These are phyloP conservation scores for Pycnomerus fuliginosus DNA, from an alignment of 2,888 invertebrate genomes.

Conservation along the genomic window DNA sequence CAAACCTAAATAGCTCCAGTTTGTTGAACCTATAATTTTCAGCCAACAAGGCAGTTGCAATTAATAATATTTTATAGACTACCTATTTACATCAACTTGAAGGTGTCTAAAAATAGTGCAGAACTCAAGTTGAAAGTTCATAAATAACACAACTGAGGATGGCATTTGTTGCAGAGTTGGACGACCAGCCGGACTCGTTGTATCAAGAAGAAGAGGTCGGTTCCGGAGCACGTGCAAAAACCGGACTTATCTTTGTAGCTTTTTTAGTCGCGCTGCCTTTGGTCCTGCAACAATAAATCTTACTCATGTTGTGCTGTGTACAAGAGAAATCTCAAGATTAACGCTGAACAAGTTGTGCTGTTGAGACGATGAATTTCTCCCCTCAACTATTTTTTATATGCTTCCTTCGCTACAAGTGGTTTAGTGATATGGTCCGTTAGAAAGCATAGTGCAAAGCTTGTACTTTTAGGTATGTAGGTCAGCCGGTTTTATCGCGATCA, in stretches of 20 bases:
- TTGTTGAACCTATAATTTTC: too few species aligned
- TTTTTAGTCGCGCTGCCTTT: conserved; percentile 41
- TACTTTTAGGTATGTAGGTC: conserved; percentile 12
- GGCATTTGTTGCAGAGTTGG: conserved; percentile 36
- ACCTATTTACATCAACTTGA: too few species aligned
- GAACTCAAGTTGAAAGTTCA: neutral
- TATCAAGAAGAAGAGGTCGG: conserved; percentile 41
- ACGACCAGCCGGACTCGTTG: conserved; percentile 42
- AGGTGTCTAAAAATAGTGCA: too few species aligned
- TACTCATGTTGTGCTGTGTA: conserved; percentile 26
- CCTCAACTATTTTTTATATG: conserved; percentile 41
- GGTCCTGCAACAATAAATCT: conserved; percentile 44
- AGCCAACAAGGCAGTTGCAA: too few species aligned
- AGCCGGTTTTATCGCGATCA: conserved; percentile 9
- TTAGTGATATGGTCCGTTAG: conserved; percentile 28
- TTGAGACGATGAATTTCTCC: conserved; percentile 30
- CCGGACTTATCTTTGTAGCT: conserved; percentile 31
- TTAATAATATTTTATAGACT: too few species aligned
- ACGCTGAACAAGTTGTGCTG: conserved; percentile 25
- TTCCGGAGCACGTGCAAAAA: conserved; percentile 30
- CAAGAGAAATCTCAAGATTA: conserved; percentile 25
- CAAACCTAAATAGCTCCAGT: too few species aligned
- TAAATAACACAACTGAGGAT: conserved; percentile 1
- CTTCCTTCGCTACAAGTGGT: conserved; percentile 40
- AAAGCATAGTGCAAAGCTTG: conserved; percentile 8